phyloP scores from a whole-genome alignment of 2,888 invertebrate species.

The Hoplodrina ambigua region DNA sequence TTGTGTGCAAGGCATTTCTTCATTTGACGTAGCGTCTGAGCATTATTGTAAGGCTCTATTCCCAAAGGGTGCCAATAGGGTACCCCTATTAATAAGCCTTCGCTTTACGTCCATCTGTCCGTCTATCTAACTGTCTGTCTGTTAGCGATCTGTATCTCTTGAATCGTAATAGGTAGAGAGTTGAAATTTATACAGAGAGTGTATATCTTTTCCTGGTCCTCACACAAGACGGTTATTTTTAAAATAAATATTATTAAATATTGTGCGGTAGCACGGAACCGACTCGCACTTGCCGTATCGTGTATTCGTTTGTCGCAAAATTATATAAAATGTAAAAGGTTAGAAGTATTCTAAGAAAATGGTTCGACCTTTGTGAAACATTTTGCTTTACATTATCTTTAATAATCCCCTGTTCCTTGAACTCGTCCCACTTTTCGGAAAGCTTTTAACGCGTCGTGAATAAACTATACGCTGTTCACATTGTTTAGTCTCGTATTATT shows the following conservation, averaged over 20 bases:
- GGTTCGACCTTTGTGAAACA: slow-evolving; percentile 33
- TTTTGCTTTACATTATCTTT: slow-evolving; percentile 30
- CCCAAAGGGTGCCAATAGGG: no score
- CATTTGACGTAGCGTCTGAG: not conserved
- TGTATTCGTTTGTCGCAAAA: slow-evolving; percentile 10
- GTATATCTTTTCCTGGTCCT: not conserved
- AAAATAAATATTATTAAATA: no score
- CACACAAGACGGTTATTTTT: no score
- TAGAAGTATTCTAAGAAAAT: slow-evolving; percentile 29
- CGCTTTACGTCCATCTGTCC: no score
- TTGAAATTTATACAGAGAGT: not conserved
- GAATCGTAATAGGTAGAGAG: no score
- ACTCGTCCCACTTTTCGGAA: slow-evolving; percentile 22
- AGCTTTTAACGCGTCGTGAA: slow-evolving; percentile 25
- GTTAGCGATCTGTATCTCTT: no score
- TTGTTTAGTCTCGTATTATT: slow-evolving; percentile 4
- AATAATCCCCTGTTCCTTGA: slow-evolving; percentile 21
- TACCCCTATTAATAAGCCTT: no score
- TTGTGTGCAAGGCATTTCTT: no score
- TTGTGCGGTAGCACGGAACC: no score
- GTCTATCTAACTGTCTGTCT: no score
- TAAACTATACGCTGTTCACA: slow-evolving; percentile 8
- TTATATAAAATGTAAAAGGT: slow-evolving; percentile 34
- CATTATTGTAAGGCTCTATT: not conserved
- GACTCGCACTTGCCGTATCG: no score